Evolutionary conservation across 2,888 invertebrate genomes (phyloP), one percentile per base, ranked within the genome.

Genomic region (Lasioglossum morio): DNA sequence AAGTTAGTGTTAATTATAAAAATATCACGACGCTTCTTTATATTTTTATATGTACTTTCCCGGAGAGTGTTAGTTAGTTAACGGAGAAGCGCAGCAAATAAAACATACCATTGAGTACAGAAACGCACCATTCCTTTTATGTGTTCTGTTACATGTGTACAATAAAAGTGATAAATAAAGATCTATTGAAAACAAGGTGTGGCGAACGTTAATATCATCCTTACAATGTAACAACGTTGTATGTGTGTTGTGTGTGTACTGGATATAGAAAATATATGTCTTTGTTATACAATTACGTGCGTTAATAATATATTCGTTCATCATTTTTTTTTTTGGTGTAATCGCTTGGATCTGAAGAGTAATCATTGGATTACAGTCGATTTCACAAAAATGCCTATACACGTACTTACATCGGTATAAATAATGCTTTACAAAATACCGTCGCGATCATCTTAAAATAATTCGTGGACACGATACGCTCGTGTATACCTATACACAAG

Each of bases 1-100:
- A 79, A 86, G 14, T 70, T 90, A 90, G 81, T 63, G 40, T 82
- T 87, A 40, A 87, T 30, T 27, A 30, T 63, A 40, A 75, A 63
- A 77, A 57, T 27, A 30, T 37, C 57, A 78, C 77, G 76, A 72
- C 77, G 53, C 60, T 57, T 81, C 57, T 66, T 86, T 87, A 85
- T 87, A 87, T 85, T 90, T 86, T 88, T 91, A 76, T 90, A 89
- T 77, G 84, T 82, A 85, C 72, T 75, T 89, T 86, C 63, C 63
- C 40, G 16, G 40, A 2, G 77, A 75, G 8, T n/a, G 27, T 77
- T 30, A 60, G 16, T 40, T 66, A n/a, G 34, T 27, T 75, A 60
- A 63, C 19, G 27, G 8, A 46, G 46, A 10, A n/a, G 2, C 46
- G 77, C 57, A n/a, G 43, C 30, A 77, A 63, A 74, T 76, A 82